phyloP scores from a whole-genome alignment of 2,113 vertebrate genomes.

The Cebus imitator region DNA sequence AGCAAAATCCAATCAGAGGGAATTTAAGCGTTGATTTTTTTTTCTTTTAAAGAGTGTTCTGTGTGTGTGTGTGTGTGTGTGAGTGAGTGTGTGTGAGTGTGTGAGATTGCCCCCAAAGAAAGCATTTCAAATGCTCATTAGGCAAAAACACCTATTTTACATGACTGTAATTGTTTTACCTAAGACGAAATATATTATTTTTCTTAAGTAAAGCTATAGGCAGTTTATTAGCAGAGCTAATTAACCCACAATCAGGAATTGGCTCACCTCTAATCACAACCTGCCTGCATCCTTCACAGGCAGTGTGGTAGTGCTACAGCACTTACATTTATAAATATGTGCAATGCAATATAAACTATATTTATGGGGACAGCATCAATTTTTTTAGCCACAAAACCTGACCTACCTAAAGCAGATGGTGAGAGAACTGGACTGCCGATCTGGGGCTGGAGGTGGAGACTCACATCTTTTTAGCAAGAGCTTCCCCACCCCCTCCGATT shows the following conservation, averaged over 20 bases:
- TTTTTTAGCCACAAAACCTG: slow-evolving; percentile 56
- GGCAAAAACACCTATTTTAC: slow-evolving; percentile 56
- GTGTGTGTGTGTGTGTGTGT: too few species aligned
- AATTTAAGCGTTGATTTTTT: not conserved
- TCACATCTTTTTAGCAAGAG: not conserved
- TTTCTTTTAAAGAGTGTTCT: not conserved
- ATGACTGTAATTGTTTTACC: slow-evolving; percentile 61
- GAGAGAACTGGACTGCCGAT: not conserved
- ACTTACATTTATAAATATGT: slow-evolving; percentile 79
- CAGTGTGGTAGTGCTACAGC: slow-evolving; percentile 64
- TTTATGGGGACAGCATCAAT: slow-evolving; percentile 56
- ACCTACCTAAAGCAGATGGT: slow-evolving; percentile 51
- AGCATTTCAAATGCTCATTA: slow-evolving; percentile 59
- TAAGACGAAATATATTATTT: slow-evolving; percentile 76
- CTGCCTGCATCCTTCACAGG: slow-evolving; percentile 76
- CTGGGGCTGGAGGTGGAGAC: not conserved
- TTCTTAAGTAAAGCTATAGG: slow-evolving; percentile 76
- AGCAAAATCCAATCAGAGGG: not conserved
- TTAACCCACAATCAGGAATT: slow-evolving; percentile 83
- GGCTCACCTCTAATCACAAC: slow-evolving; percentile 81
- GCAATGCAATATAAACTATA: slow-evolving; percentile 51
- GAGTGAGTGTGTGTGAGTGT: not conserved
- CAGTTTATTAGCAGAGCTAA: slow-evolving; percentile 85
- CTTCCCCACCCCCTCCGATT: not conserved
- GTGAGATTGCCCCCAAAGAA: not conserved